A percentile compares a stretch with the other conserved stretches of the same genome.
Evolutionary conservation across 2,797 vertebrate species (phyloP).

Genomic region (Gambusia yucatana): DNA sequence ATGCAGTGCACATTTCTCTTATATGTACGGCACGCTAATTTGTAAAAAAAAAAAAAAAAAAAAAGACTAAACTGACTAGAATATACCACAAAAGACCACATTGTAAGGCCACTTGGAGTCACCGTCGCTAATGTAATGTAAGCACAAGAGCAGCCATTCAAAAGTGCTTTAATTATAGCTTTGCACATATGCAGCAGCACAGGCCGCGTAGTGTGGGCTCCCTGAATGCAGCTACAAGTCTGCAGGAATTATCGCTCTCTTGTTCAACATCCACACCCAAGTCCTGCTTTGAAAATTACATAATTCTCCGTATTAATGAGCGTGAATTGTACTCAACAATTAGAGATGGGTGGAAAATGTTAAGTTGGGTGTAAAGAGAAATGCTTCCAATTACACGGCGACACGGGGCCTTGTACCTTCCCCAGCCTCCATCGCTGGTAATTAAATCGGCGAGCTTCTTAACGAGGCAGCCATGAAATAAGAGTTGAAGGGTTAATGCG

Average conservation of each 20-base stretch:
- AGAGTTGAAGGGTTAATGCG: constrained; percentile 81
- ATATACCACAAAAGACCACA: constrained; percentile 13
- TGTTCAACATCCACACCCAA: constrained; percentile 54
- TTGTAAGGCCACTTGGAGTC: constrained; percentile 22
- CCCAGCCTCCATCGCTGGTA: constrained; percentile 66
- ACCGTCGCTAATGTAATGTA: constrained; percentile 32
- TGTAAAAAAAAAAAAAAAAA: constrained; percentile 45
- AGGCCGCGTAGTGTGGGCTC: constrained; percentile 13
- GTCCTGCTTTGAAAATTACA: constrained; percentile 75
- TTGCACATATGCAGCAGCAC: constrained; percentile 32
- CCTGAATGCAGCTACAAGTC: constrained; percentile 38
- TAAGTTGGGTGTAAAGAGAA: constrained; percentile 77
- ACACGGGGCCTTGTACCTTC: constrained; percentile 76
- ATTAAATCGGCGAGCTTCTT: constrained; percentile 79
- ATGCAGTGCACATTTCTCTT: neutral
- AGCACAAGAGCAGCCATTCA: constrained; percentile 42
- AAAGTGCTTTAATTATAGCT: constrained; percentile 60
- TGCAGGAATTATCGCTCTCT: constrained; percentile 48
- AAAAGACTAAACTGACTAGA: constrained; percentile 37
- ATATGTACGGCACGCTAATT: constrained; percentile 18
- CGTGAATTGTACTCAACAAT: constrained; percentile 75
- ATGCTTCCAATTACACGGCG: constrained; percentile 74
- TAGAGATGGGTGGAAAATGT: constrained; percentile 78
- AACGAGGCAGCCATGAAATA: constrained; percentile 77
- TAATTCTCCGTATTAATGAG: constrained; percentile 78